Percentiles rank a stretch among this genome's conserved stretches.
Conservation (phyloP, 2,888 invertebrate species). For the Geotrupes spiniger region DNA sequence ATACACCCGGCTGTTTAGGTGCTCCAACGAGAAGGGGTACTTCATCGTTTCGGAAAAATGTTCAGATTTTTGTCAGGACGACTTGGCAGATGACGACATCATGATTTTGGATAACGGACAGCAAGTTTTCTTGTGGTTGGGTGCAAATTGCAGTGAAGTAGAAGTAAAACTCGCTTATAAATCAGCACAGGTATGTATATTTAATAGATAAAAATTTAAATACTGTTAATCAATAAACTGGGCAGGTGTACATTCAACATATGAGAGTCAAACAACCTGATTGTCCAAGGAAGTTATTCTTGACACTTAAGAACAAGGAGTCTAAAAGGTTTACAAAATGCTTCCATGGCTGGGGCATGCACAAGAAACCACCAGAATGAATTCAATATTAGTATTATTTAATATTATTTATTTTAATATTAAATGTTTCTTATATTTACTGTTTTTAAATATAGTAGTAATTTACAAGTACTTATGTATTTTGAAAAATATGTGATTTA, state of each 20-base stretch:
- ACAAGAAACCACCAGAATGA: conserved; percentile 78
- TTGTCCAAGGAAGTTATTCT: conserved; percentile 82
- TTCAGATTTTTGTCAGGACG: conserved; percentile 98
- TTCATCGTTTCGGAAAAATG: conserved; percentile 99
- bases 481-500: conserved; percentile 7
- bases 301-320: conserved; percentile 95
- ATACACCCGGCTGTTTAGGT: conserved; percentile 90
- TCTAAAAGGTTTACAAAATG: conserved; percentile 93
- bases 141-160: conserved; percentile 94
- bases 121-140: conserved; percentile 97
- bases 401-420: background rate
- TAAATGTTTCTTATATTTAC: too few relatives aligned
- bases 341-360: conserved; percentile 97
- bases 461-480: conserved; percentile 11
- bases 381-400: conserved; percentile 15
- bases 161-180: conserved; percentile 98
- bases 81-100: conserved; percentile 98
- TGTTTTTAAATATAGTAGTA: conserved; percentile 9
- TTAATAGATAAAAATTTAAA: conserved; percentile 30
- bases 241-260: conserved; percentile 95
- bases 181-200: conserved; percentile 97
- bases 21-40: conserved; percentile 99
- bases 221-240: conserved; percentile 13
- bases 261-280: conserved; percentile 93
- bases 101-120: conserved; percentile 99